A percentile compares a stretch with the other conserved stretches of the same genome.
These are phyloP conservation scores for Hybos culiciformis DNA, from an alignment of 2,888 invertebrate species.

Conservation along the genomic window DNA sequence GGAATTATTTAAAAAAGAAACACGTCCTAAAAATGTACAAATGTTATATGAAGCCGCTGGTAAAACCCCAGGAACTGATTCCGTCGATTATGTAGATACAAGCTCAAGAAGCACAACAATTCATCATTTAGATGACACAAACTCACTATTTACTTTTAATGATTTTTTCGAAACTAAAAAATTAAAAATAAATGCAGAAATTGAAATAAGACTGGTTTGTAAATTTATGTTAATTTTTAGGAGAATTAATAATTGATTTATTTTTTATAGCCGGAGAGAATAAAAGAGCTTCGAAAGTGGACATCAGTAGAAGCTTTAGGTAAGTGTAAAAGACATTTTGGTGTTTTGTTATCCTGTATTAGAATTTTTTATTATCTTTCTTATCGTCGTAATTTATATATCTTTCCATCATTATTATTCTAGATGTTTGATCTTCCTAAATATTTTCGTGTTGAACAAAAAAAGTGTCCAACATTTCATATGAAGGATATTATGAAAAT, in stretches of 20 bases:
- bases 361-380: no score
- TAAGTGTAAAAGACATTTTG: no score
- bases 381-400: no score
- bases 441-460: no score
- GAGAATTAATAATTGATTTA: background rate
- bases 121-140: background rate
- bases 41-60: slow-evolving; percentile 68
- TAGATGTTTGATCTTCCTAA: no score
- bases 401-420: no score
- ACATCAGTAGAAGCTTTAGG: slow-evolving; percentile 47
- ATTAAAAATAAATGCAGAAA: slow-evolving; percentile 63
- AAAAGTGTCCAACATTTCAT: no score
- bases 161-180: slow-evolving; percentile 37
- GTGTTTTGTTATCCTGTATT: no score
- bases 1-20: slow-evolving; percentile 59
- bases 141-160: background rate
- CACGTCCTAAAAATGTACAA: slow-evolving; percentile 60
- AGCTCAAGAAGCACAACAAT: background rate
- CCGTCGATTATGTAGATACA: slow-evolving; percentile 10
- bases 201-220: slow-evolving; percentile 79
- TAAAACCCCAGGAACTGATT: slow-evolving; percentile 36
- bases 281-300: slow-evolving; percentile 70
- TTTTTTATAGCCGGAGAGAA: slow-evolving; percentile 54
- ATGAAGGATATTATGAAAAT: no score
- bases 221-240: slow-evolving; percentile 7